Percentiles rank a stretch among this genome's conserved stretches.
Evolutionary conservation across 2,888 invertebrate genomes (phyloP).

Genomic region (Aleiodes testaceus): DNA sequence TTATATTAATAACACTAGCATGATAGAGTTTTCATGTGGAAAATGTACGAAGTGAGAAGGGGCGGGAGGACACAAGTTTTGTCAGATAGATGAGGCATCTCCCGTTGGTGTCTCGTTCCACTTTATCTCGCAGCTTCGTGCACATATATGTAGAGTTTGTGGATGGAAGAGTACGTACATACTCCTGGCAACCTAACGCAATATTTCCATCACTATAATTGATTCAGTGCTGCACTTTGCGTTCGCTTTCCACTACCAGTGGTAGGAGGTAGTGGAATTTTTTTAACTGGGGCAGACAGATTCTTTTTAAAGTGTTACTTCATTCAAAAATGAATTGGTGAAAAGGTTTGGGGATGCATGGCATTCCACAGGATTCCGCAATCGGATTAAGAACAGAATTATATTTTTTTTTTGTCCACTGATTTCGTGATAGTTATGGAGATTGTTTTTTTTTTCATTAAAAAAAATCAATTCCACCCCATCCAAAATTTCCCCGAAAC

Average conservation of each 20-base stretch:
- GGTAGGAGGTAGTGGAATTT: no score
- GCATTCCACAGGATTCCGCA: no score
- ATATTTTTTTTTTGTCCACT: no score
- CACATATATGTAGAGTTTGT: not conserved
- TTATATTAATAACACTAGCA: constrained; percentile 20
- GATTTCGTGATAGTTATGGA: no score
- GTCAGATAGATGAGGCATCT: constrained; percentile 23
- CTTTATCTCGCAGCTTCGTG: constrained; percentile 36
- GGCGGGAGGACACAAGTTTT: not conserved
- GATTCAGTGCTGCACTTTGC: constrained; percentile 55
- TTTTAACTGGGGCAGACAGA: no score
- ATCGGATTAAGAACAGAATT: no score
- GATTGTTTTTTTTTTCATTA: no score
- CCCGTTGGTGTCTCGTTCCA: constrained; percentile 33
- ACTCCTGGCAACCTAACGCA: constrained; percentile 50
- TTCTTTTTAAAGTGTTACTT: no score
- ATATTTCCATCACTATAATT: constrained; percentile 62
- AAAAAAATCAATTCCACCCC: no score
- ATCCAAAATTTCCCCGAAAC: no score
- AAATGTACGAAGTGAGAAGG: constrained; percentile 2
- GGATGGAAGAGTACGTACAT: not conserved
- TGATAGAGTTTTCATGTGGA: not conserved
- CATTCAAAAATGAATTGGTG: no score
- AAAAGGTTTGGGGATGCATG: no score
- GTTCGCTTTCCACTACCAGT: constrained; percentile 33